Evolutionary conservation across 2,113 vertebrate species (phyloP).

Genomic region (Peucedramus taeniatus): DNA sequence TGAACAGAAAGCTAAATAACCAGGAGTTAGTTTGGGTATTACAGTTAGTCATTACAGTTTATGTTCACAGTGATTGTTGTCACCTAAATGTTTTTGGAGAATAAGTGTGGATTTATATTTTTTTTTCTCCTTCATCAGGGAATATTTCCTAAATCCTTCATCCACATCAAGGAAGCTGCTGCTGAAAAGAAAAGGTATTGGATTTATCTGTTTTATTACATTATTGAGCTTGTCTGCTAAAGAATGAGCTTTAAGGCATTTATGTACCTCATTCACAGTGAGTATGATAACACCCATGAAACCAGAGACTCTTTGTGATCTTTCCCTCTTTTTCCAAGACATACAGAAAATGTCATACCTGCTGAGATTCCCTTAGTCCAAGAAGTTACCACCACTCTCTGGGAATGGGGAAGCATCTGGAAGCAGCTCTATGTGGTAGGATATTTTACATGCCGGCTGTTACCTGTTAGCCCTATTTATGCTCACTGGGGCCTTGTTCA

Average conservation of each 20-base stretch:
- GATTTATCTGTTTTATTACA: not conserved
- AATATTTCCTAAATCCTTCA: conserved; percentile 88
- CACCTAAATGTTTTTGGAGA: not conserved
- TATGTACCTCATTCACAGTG: not conserved
- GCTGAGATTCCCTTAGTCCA: conserved; percentile 93
- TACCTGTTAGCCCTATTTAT: not conserved
- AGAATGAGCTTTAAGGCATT: not conserved
- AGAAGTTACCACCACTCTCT: conserved; percentile 92
- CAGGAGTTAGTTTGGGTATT: not conserved
- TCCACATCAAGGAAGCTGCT: conserved; percentile 85
- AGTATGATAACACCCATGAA: not conserved
- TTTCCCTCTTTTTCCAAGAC: conserved; percentile 63
- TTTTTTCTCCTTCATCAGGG: conserved; percentile 73
- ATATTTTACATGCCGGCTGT: not conserved
- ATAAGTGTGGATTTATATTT: not conserved
- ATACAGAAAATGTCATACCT: conserved; percentile 78
- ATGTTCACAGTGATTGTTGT: not conserved
- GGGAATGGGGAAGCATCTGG: conserved; percentile 98
- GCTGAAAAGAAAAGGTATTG: conserved; percentile 86
- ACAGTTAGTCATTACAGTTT: not conserved
- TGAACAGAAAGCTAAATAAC: not conserved
- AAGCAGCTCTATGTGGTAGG: conserved; percentile 95
- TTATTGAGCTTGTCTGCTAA: not conserved
- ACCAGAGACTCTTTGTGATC: not conserved
- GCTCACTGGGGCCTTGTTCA: not conserved